Base-by-base conservation (phyloP, 2,888 invertebrate genomes). In the Acleris laterana region DNA sequence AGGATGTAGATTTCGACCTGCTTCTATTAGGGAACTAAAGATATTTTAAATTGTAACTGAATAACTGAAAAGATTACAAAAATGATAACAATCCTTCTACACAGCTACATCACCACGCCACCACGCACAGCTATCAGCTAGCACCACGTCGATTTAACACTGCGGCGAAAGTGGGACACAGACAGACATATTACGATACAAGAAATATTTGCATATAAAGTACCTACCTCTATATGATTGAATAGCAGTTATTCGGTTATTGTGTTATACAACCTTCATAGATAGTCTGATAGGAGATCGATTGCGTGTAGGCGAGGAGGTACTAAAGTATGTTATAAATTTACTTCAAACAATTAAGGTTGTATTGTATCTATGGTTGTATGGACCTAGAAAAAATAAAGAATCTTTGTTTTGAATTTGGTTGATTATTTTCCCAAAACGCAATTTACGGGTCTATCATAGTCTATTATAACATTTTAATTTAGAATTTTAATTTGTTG, bases 151-250 rank as follows among this genome's bases (percentile, higher is more conserved):
- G 46, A 17, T 46, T 5, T n/a, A 16, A 46, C 46, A 46, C 46
- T n/a, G 42, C 42, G 22, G 42, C 20, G 20, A 55, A 55, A 42
- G 55, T 55, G 22, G 55, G 55, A 3, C 55, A 22, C 20, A 55
- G 38, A 38, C 20, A 55, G 20, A 53, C 13, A 42, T 55, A 55
- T 42, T 55, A 42, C 42, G 22, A 55, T 46, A 46, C 44, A n/a
- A 46, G n/a, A 56, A 56, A 19, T 25, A 56, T 42, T 50, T 63
- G 44, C 49, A 44, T 62, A 20, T 28, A 63, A 51, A 63, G 50
- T 22, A 20, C 42, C 42, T 17, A 46, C n/a, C 50, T 38, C 22
- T 28, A 56, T 38, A 25, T 38, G 20, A 60, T 17, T 44, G 38
- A 60, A 51, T n/a, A 32, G 38, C 11, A 32, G 51, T 64, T 48